phyloP scores from a whole-genome alignment of 2,113 vertebrate species.

The Etheostoma cragini region DNA sequence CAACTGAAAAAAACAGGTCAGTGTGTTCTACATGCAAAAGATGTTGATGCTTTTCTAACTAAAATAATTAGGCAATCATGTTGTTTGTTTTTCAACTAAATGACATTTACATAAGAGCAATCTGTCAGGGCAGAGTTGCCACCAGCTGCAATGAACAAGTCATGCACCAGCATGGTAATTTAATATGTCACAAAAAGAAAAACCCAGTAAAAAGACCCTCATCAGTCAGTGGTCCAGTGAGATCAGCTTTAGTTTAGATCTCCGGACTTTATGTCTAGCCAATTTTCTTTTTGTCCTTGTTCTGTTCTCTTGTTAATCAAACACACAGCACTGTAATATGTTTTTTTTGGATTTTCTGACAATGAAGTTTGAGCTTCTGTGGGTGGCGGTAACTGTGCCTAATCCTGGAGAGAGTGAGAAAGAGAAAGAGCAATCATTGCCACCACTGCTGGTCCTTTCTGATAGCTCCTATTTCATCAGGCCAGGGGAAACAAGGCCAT shows the following conservation, averaged over 20 bases:
- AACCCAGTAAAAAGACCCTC: neutral
- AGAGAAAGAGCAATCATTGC: slow-evolving; percentile 47
- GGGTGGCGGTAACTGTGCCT: slow-evolving; percentile 2
- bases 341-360: slow-evolving; percentile 40
- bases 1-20: neutral
- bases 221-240: slow-evolving; percentile 8
- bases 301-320: slow-evolving; percentile 1
- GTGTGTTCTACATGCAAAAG: slow-evolving; percentile 4
- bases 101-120: slow-evolving; percentile 49
- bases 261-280: neutral
- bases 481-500: slow-evolving; percentile 53
- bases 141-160: slow-evolving; percentile 24
- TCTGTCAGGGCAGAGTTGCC: slow-evolving; percentile 25
- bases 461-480: slow-evolving; percentile 58
- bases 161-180: slow-evolving; percentile 23
- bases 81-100: slow-evolving; percentile 10
- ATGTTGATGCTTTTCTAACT: slow-evolving; percentile 21
- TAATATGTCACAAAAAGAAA: slow-evolving; percentile 13
- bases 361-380: slow-evolving; percentile 4
- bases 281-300: neutral
- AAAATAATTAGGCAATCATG: slow-evolving; percentile 17
- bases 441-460: slow-evolving; percentile 27
- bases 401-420: slow-evolving; percentile 18
- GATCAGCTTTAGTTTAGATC: slow-evolving; percentile 3
- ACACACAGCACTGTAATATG: neutral